Base-by-base conservation (phyloP, 2,888 invertebrate genomes). In the Hedychridium roseum region DNA sequence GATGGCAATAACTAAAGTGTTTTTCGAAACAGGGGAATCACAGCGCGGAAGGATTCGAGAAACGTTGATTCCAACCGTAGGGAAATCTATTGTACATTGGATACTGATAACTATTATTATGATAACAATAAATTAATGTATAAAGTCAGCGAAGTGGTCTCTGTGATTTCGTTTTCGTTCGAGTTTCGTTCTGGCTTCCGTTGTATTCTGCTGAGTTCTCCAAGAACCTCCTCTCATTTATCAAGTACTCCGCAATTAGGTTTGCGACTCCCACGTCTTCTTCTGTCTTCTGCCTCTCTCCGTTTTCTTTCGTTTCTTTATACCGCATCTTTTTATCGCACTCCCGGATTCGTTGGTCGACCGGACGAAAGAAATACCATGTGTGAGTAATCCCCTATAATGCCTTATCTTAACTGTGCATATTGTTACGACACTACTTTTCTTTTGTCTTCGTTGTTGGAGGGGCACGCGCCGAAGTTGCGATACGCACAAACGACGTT, bases 71-170 rank as follows among this genome's bases (percentile, higher is more conserved):
- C 63, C 70, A 68, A 69, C 68, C 66, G 74, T 78, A 78, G 77
- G n/a, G 70, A 68, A 70, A 72, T 77, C 70, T 76, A 77, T 76
- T 79, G 78, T 78, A 78, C 74, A 78, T 79, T 76, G 71, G 74
- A 76, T 74, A 76, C 75, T 77, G 74, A 76, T 75, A 78, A 23
- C 9, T 23, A 47, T 70, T 70, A 70, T 70, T 64, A 51, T 51
- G 54, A 78, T 70, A 62, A 74, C 69, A 78, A 78, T 78, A 78
- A 78, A 78, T 78, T 78, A n/a, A 76, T 78, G 77, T 78, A 78
- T 72, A 77, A 78, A 76, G 58, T 58, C 51, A 60, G 3, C 23
- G 26, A 44, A 54, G 48, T n/a, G 34, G 46, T 44, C 54, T 65
- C 50, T 63, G 50, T 70, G 58, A 70, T 72, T 72, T 64, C 58